A percentile compares a stretch with the other conserved stretches of the same genome.
These are phyloP conservation scores for Pecten maximus DNA, from an alignment of 2,888 invertebrate genomes.

Conservation along the genomic window DNA sequence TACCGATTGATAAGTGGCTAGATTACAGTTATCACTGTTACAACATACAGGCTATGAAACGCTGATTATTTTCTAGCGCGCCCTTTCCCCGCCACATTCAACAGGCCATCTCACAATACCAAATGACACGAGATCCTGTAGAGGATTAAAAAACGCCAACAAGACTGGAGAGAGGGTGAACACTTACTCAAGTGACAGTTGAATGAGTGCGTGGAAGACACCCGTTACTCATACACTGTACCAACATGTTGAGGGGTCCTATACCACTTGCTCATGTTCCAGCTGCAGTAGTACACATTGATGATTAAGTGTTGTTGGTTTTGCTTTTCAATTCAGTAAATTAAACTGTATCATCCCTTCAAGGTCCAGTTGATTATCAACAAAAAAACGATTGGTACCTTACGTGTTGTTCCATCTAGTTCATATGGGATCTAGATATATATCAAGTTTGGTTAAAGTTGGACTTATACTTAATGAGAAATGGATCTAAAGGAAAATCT, in stretches of 20 bases:
- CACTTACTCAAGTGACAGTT: conserved; percentile 12
- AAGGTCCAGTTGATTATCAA: no score
- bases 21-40: not conserved
- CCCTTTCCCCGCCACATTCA: conserved; percentile 14
- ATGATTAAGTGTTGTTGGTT: no score
- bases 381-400: no score
- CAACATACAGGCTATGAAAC: not conserved
- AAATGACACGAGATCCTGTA: not conserved
- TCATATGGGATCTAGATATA: no score
- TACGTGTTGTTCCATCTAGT: no score
- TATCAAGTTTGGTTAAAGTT: no score
- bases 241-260: not conserved
- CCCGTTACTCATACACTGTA: not conserved
- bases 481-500: no score
- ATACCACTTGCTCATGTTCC: not conserved
- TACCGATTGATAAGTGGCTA: not conserved
- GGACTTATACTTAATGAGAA: no score
- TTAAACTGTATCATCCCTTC: no score
- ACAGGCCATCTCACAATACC: not conserved
- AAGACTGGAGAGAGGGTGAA: not conserved
- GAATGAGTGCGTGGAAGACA: not conserved
- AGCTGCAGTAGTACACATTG: not conserved
- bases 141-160: not conserved
- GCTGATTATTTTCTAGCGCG: not conserved
- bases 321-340: no score